Percentiles rank a stretch among this genome's conserved stretches.
Conservation (phyloP, 1,140 invertebrate species). For the Dreissena rostriformis region DNA sequence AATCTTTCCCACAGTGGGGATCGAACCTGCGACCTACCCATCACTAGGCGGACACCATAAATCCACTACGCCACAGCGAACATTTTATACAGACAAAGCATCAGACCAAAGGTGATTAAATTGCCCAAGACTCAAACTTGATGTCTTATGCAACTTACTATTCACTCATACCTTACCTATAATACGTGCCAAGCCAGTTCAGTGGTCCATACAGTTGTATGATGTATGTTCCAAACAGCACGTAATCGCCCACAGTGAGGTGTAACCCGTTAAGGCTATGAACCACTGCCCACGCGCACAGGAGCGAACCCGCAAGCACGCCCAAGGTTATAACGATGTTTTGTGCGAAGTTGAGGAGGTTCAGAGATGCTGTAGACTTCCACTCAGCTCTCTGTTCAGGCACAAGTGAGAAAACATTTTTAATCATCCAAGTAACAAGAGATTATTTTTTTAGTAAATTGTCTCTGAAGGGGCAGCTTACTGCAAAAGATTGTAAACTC, state of each 20-base stretch:
- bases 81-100: too few species aligned
- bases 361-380: slow-evolving; percentile 91
- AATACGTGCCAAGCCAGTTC: slow-evolving; percentile 99
- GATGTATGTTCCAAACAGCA: slow-evolving; percentile 97
- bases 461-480: too few species aligned
- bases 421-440: too few species aligned
- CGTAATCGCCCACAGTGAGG: slow-evolving; percentile 96
- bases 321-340: slow-evolving; percentile 94
- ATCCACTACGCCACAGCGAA: too few species aligned
- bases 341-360: slow-evolving; percentile 94
- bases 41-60: too few species aligned
- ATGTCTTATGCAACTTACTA: too few species aligned
- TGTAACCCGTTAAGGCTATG: slow-evolving; percentile 76
- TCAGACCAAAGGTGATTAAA: too few species aligned
- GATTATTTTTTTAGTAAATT: too few species aligned
- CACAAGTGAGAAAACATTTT: background rate
- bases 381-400: slow-evolving; percentile 91
- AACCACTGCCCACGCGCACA: slow-evolving; percentile 90
- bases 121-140: too few species aligned
- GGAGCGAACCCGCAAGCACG: slow-evolving; percentile 91
- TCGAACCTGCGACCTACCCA: too few species aligned
- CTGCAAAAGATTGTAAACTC: too few species aligned
- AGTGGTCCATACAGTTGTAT: slow-evolving; percentile 97
- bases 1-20: too few species aligned
- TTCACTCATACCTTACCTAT: slow-evolving; percentile 85